Percentiles rank a stretch among this genome's conserved stretches.
Evolutionary conservation across 2,888 invertebrate genomes (phyloP).

Genomic region (Zeuzera pyrina): DNA sequence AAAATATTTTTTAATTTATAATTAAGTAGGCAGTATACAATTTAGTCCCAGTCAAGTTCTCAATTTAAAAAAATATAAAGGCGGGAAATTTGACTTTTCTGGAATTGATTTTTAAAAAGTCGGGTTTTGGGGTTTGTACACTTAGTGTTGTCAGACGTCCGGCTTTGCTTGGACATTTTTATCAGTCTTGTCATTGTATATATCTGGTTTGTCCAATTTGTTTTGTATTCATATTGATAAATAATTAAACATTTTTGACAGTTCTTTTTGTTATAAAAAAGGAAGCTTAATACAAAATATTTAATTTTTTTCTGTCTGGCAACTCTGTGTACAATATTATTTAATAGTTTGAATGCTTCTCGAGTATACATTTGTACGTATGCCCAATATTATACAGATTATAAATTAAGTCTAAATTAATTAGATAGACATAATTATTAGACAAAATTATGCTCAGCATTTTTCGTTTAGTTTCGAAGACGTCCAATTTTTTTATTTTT

Average conservation of each 20-base stretch:
- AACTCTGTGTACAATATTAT: not conserved
- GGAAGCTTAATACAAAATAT: no score
- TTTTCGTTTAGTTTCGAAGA: slow-evolving; percentile 24
- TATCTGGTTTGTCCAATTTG: no score
- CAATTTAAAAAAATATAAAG: no score
- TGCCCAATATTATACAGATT: slow-evolving; percentile 38
- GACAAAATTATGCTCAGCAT: slow-evolving; percentile 53
- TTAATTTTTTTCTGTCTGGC: no score
- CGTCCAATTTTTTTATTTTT: slow-evolving; percentile 21
- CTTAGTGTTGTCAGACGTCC: not conserved
- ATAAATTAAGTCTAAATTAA: slow-evolving; percentile 39
- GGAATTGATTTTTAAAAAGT: not conserved
- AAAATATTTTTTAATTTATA: slow-evolving; percentile 19
- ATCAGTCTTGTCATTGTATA: not conserved
- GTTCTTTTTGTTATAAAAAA: no score
- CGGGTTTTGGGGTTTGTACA: not conserved
- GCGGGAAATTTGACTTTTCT: not conserved
- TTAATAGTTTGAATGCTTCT: slow-evolving; percentile 2
- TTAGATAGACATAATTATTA: slow-evolving; percentile 63
- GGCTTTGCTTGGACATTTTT: not conserved
- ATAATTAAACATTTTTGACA: no score
- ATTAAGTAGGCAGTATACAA: slow-evolving; percentile 10
- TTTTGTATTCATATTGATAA: no score
- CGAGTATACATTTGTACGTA: slow-evolving; percentile 53
- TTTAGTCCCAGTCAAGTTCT: no score